Evolutionary conservation across 2,888 invertebrate genomes (phyloP), one percentile per base, ranked within the genome.

Genomic region (Syrphus vitripennis): DNA sequence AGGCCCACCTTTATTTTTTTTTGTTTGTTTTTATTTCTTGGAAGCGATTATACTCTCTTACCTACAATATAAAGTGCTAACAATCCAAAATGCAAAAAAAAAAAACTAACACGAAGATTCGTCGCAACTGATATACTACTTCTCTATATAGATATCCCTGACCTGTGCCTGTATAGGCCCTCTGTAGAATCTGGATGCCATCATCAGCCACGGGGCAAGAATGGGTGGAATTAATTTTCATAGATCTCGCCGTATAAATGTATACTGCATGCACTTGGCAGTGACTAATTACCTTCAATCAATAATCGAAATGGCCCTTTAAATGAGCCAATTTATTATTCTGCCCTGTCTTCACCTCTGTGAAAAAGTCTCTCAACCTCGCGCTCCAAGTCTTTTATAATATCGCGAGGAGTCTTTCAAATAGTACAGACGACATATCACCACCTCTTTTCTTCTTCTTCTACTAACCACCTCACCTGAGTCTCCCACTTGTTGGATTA

Each of bases 191-290:
- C 21, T 31, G 21, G n/a, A 69, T 31, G 59, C 53, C 42, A 53
- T 7, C 59, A 5, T 37, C 45, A 40, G 40, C 40, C 63, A 63
- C 42, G 42, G 24, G 63, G 50, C 67, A 34, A 67, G 67, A 86
- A 77, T 86, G 82, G 86, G 81, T 57, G 77, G 82, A 86, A 86
- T 86, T 86, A 86, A 86, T 86, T 86, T 86, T 82, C 82, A 86
- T 82, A 86, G 86, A 86, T 82, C 86, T 78, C 63, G 53, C 81
- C 77, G 59, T 59, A 59, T 57, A 19, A 3, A 29, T 29, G 34
- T 37, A 19, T 34, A 59, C 34, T 19, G 21, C 59, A 2, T 37
- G 77, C 82, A 77, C 69, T 63, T 86, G 86, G 77, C 86, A 78
- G 72, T 86, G 82, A 82, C 86, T 82, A 86, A 87, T 87, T 87